Evolutionary conservation across 2,888 invertebrate species (phyloP).

Genomic region (Eupeodes luniger): DNA sequence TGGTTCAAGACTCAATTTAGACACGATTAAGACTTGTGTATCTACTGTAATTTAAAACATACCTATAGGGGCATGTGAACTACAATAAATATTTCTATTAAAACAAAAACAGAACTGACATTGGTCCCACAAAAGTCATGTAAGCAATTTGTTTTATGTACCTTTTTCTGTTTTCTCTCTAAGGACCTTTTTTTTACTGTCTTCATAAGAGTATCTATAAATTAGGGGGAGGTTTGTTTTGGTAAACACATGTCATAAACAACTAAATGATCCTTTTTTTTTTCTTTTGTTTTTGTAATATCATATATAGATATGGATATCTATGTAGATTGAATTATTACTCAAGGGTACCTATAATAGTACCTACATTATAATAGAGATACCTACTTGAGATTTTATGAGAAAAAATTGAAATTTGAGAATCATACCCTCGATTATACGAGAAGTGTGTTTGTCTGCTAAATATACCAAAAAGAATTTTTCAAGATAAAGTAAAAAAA

Average conservation of each 20-base stretch:
- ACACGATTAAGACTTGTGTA: constrained; percentile 7
- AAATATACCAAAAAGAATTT: constrained; percentile 41
- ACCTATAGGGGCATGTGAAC: not conserved
- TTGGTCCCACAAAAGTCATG: constrained; percentile 43
- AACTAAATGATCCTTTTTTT: constrained; percentile 44
- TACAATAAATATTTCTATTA: not conserved
- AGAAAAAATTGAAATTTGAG: constrained; percentile 61
- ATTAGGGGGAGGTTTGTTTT: constrained; percentile 72
- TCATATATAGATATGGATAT: constrained; percentile 1
- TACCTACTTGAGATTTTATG: constrained; percentile 34
- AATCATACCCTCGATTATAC: constrained; percentile 4
- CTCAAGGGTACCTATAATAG: constrained; percentile 11
- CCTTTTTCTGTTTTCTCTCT: constrained; percentile 37
- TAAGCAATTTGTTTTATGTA: constrained; percentile 53
- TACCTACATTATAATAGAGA: constrained; percentile 18
- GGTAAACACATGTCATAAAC: constrained; percentile 73
- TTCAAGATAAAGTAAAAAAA: constrained; percentile 28
- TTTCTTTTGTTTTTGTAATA: not conserved
- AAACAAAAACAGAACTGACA: not conserved
- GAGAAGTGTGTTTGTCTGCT: constrained; percentile 12
- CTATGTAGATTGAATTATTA: constrained; percentile 40
- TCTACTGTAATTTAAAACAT: constrained; percentile 12
- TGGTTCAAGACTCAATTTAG: not conserved
- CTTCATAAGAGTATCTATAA: not conserved
- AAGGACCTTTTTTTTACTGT: constrained; percentile 47